Base-by-base conservation (phyloP, 2,888 invertebrate genomes). In the Andrena haemorrhoa region DNA sequence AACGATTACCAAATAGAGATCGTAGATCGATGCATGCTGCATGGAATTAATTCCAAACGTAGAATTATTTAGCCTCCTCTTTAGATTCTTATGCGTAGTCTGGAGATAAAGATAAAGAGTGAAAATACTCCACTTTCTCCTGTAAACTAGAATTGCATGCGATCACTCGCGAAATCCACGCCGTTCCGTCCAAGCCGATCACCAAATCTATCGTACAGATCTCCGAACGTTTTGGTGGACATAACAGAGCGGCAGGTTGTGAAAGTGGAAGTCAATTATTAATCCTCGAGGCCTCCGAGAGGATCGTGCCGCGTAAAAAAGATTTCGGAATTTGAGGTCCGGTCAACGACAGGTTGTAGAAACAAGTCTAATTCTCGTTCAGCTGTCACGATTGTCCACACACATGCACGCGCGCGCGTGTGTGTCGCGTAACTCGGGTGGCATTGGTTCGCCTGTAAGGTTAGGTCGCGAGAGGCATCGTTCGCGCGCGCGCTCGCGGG, bases 371-470 rank as follows among this genome's bases (percentile, higher is more conserved):
- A 80, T 79, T 72, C 66, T 63, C 66, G 72, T 72, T 72, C 65
- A 72, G 61, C 60, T 71, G 61, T 51, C 31, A 29, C 23, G 31
- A 49, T 69, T 29, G n/a, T 2, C 20, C 58, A 10, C 26, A 16
- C 41, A 41, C 2, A 26, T 2, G 5, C 8, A 3, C 1, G 64
- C 29, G 4, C 8, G 16, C n/a, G 26, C 23, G 20, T 26, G 26
- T 60, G 69, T 69, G 61, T 72, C 56, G 72, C 77, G 84, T 84
- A 84, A 84, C 60, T 61, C 72, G 61, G 74, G 65, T 83, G 77
- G 84, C 77, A 81, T 81, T 83, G 80, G 81, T 31, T 56, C 41
- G 77, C 80, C 33, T 56, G 61, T 77, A 65, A 79, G 77, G 84
- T 69, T 71, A 74, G 84, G 73, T 69, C 29, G 23, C 35, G 33